Percentiles rank a stretch among this genome's conserved stretches.
These are phyloP conservation scores for Lithobates pipiens DNA, from an alignment of 2,797 vertebrate genomes.

Conservation along the genomic window DNA sequence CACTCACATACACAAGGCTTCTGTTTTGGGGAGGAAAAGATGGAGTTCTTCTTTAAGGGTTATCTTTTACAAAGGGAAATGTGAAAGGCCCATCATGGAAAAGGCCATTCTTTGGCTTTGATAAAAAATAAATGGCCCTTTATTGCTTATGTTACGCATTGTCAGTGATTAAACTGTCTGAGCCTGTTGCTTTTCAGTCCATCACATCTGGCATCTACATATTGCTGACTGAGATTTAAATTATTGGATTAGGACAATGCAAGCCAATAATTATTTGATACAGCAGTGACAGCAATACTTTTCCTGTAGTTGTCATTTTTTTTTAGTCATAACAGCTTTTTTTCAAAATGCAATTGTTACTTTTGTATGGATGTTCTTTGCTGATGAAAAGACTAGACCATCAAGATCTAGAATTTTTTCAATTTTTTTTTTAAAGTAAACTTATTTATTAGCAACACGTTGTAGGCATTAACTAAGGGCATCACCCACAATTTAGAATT, in stretches of 20 bases:
- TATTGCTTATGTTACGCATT: background rate
- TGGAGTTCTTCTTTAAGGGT: too few species aligned
- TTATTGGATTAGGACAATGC: slow-evolving; percentile 2
- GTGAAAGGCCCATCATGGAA: too few species aligned
- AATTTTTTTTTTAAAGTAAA: too few species aligned
- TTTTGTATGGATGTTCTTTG: background rate
- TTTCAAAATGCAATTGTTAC: background rate
- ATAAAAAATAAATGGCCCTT: background rate
- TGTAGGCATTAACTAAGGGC: too few species aligned
- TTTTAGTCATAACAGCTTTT: background rate
- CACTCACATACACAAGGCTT: too few species aligned
- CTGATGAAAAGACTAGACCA: too few species aligned
- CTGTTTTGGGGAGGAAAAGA: too few species aligned
- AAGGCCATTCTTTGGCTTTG: too few species aligned
- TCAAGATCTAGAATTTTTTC: too few species aligned
- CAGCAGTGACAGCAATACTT: background rate
- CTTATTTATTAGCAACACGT: too few species aligned
- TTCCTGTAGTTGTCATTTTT: slow-evolving; percentile 4
- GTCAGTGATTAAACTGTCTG: background rate
- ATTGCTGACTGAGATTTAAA: slow-evolving; percentile 1
- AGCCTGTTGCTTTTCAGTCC: slow-evolving; percentile 7
- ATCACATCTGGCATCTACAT: slow-evolving; percentile 3
- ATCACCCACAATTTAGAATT: too few species aligned
- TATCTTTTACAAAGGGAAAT: too few species aligned
- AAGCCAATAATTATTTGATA: slow-evolving; percentile 17